Base-by-base conservation (phyloP, 1,140 invertebrate species). In the Ditylenchus dipsaci region DNA sequence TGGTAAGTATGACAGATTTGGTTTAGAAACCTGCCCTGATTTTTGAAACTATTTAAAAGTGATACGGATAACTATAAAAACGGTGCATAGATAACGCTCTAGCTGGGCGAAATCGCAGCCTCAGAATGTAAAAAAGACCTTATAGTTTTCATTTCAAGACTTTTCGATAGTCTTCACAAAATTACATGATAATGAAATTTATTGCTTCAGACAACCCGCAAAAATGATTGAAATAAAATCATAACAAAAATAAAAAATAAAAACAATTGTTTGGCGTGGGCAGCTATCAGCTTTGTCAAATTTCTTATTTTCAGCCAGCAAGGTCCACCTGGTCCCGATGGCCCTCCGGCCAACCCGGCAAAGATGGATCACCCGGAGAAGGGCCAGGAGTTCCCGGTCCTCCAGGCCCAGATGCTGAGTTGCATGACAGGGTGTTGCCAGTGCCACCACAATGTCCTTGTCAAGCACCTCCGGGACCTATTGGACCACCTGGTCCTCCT, bases 351-450 rank as follows among this genome's bases (percentile, higher is more conserved):
- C 76, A 76, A 38, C 65, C 79, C 7, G 80, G 69, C n/a, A 80
- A 78, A 42, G 80, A 83, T 65, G 80, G 80, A n/a, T 63, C 68
- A 7, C 79, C 80, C 17, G 81, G 81, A 5, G 59, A 67, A 29
- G 75, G 74, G 33, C 79, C 72, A 17, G 77, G 79, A 23, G 68
- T 72, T 30, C 73, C 75, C 23, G 81, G 80, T 47, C 66, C 74
- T 21, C 80, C 80, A 29, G 80, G 80, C 45, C 68, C 75, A 15
- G 80, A 82, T 70, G 80, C 80, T 42, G 80, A 82, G 63, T 68
- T 83, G n/a, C 81, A 83, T 57, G 80, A 82, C 59, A 61, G 76
- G n/a, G 62, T 82, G n/a, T 71, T 83, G n/a, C 80, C 80, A 13
- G 72, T 82, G 27, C 80, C 80, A 27, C 80, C 80, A 26, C 80